Evolutionary conservation across 2,888 invertebrate species (phyloP), one percentile per base, ranked within the genome.

Genomic region (Anthoptus insignis): DNA sequence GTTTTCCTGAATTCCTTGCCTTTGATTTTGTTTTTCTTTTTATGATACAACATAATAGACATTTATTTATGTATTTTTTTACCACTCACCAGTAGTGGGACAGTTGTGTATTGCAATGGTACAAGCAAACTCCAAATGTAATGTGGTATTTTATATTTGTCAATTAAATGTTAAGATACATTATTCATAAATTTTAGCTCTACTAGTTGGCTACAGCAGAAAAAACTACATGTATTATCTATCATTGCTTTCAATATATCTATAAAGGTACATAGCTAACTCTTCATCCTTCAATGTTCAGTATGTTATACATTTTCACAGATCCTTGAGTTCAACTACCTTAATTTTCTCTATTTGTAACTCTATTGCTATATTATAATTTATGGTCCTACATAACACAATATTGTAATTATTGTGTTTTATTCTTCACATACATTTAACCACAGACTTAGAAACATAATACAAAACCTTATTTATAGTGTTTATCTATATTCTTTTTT

Each of bases 121-220:
- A 22, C 21, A 54, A 6, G 24, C 16, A 63, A 65, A 59, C 42
- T 34, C 19, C 16, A 54, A 54, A 58, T 59, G 2, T 34, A 39
- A 22, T 49, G 32, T 64, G 68, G 79, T 80, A 78, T 79, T 81
- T 81, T 88, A 86, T 89, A 87, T 88, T 89, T 87, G 84, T 89
- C 83, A 84, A 85, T 85, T 87, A 89, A 81, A 87, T 86, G 84
- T 85, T 86, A 86, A 84, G 83, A 87, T 88, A 86, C 84, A 87
- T 82, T 70, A 73, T 76, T 83, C 78, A 80, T 82, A 73, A 79
- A 83, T 81, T 79, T 84, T 88, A 87, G 82, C 81, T 83, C 89
- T 90, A 91, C 84, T 81, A 73, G 78, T 85, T 82, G 81, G 77
- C 89, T 89, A 88, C 85, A 83, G 85, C 87, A 82, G 85, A 85